phyloP scores from a whole-genome alignment of 2,113 vertebrate genomes.

The Echinops telfairi region DNA sequence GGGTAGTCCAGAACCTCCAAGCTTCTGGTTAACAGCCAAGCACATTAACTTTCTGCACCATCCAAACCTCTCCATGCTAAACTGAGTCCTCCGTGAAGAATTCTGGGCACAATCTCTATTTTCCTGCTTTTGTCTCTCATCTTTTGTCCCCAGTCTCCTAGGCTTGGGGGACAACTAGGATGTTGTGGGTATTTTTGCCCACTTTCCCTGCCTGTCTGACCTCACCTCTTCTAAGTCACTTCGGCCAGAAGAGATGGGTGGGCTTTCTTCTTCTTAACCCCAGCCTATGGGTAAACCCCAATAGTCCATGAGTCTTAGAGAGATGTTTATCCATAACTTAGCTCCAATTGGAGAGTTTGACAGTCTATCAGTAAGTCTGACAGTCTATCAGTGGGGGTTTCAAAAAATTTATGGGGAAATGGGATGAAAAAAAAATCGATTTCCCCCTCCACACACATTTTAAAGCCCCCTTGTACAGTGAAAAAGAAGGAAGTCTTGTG shows the following conservation, averaged over 20 bases:
- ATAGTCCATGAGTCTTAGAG: not conserved
- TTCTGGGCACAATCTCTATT: not conserved
- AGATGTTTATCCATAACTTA: not conserved
- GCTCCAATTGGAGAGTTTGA: conserved; percentile 65
- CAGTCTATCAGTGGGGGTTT: not conserved
- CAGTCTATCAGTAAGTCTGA: not conserved
- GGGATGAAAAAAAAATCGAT: too few species aligned
- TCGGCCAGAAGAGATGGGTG: not conserved
- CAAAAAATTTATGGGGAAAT: too few species aligned
- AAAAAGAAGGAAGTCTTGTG: conserved; percentile 43
- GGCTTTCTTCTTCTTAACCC: not conserved
- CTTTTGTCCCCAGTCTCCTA: not conserved
- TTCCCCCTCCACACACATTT: too few species aligned
- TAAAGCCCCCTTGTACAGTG: not conserved
- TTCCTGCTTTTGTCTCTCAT: not conserved
- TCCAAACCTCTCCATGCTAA: not conserved
- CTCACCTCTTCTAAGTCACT: not conserved
- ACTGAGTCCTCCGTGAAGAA: not conserved
- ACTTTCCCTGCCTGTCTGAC: not conserved
- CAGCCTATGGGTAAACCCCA: not conserved
- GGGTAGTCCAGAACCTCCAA: not conserved
- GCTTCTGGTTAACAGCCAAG: not conserved
- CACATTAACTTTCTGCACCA: not conserved
- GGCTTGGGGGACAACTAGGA: not conserved
- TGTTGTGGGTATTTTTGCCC: not conserved